Percentiles rank a stretch among this genome's conserved stretches.
Conservation (phyloP, 2,888 invertebrate genomes). For the Kuschelorhynchus macadamiae region DNA sequence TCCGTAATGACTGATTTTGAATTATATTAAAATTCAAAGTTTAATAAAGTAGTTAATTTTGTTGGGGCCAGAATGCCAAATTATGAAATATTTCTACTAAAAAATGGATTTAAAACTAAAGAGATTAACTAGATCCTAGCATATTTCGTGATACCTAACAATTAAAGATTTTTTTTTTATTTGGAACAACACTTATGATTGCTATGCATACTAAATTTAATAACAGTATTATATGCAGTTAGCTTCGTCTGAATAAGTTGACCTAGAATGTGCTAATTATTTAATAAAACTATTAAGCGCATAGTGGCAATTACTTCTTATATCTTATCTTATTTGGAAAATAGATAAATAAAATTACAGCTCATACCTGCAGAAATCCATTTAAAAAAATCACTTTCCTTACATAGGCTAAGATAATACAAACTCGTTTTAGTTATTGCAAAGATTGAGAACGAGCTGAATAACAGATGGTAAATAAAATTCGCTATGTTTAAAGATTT, state of each 20-base stretch:
- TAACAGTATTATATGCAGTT: constrained; percentile 45
- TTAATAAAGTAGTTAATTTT: neutral
- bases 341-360: neutral
- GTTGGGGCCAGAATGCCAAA: neutral
- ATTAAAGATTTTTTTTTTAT: constrained; percentile 31
- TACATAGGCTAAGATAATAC: neutral
- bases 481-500: too few relatives aligned
- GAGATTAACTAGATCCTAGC: neutral
- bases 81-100: too few relatives aligned
- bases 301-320: constrained; percentile 15
- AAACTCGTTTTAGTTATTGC: neutral
- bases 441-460: neutral
- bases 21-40: neutral
- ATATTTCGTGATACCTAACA: constrained; percentile 16
- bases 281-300: constrained; percentile 25
- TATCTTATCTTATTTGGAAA: constrained; percentile 17
- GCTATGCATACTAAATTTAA: constrained; percentile 39
- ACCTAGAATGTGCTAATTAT: constrained; percentile 39
- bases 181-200: constrained; percentile 38
- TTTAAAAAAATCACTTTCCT: constrained; percentile 13
- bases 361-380: neutral
- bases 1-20: too few relatives aligned
- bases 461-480: constrained; percentile 7
- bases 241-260: constrained; percentile 25
- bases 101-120: too few relatives aligned